phyloP scores from a whole-genome alignment of 2,113 vertebrate genomes.

The Ceyx melanurus region DNA sequence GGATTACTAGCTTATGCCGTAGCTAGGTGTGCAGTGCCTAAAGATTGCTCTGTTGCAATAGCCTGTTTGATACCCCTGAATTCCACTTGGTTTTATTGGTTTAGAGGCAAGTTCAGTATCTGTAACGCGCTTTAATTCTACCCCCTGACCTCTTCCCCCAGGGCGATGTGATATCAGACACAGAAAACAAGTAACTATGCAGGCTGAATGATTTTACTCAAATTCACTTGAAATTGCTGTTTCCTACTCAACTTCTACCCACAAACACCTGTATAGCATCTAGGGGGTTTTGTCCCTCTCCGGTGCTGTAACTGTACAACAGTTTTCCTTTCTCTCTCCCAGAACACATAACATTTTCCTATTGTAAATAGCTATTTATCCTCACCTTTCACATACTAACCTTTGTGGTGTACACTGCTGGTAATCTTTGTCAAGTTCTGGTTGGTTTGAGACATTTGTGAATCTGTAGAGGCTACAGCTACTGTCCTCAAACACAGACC shows the following conservation, averaged over 20 bases:
- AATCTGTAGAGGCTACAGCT: constrained; percentile 94
- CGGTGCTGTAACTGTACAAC: neutral
- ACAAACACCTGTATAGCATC: neutral
- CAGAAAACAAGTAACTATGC: neutral
- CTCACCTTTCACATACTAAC: constrained; percentile 11
- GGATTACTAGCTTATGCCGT: neutral
- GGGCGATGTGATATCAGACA: neutral
- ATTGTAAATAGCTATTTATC: neutral
- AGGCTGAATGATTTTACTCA: neutral
- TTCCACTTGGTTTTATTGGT: neutral
- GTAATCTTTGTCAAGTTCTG: constrained; percentile 74
- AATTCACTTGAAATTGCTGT: neutral
- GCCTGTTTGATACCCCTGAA: neutral
- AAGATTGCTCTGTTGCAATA: neutral
- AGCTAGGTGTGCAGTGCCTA: neutral
- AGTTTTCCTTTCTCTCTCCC: neutral
- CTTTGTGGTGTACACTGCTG: constrained; percentile 66
- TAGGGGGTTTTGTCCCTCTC: no score
- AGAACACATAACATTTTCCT: neutral
- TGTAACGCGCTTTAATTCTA: neutral
- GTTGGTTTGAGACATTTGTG: constrained; percentile 67
- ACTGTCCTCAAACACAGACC: constrained; percentile 89
- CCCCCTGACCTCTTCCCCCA: neutral
- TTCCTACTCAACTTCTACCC: neutral
- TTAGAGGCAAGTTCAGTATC: neutral